Base-by-base conservation (phyloP, 2,797 vertebrate genomes). In the Buceros bicornis region DNA sequence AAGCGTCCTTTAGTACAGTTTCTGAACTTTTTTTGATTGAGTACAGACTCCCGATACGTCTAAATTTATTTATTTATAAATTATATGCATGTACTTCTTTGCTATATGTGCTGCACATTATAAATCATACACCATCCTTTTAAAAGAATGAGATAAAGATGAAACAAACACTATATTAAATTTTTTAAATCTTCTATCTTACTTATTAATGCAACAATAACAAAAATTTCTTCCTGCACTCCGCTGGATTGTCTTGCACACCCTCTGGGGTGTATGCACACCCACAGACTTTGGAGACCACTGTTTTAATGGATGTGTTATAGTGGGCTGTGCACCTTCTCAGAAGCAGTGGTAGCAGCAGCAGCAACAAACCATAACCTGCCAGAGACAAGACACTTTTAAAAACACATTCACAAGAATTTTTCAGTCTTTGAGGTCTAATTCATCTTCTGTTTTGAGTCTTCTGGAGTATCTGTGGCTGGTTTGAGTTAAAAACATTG, bases 401-500 rank as follows among this genome's bases (percentile, higher is more conserved):
- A 74, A 54, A 13, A 42, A 77, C 13, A 42, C 4, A 61, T 83
- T 69, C 35, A 58, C 20, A 51, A 17, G 15, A 76, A 16, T 78
- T 83, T 79, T 88, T 90, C 51, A 47, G 22, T 62, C 69, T 79
- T 86, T 81, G 25, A 69, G 43, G 43, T 62, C 19, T 83, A 67
- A 78, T 70, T 77, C 2, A 33, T 76, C 54, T 85, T 85, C 76
- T 80, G 10, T 3, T 91, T 77, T 89, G 50, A 72, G 43, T 67
- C 51, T 90, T 81, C 91, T 86, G 79, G 58, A 93, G 43, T 65
- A 78, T 69, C 64, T 56, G 65, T 0, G 1, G 29, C 82, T 96
- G 76, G 35, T 86, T 83, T 95, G 57, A 86, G 47, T 95, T 89
- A 78, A 81, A 96, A 91, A 21, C 6, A 9, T 50, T 61, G n/a